Percentiles rank a stretch among this genome's conserved stretches.
phyloP scores from a whole-genome alignment of 2,113 vertebrate species.

The Equus przewalskii region DNA sequence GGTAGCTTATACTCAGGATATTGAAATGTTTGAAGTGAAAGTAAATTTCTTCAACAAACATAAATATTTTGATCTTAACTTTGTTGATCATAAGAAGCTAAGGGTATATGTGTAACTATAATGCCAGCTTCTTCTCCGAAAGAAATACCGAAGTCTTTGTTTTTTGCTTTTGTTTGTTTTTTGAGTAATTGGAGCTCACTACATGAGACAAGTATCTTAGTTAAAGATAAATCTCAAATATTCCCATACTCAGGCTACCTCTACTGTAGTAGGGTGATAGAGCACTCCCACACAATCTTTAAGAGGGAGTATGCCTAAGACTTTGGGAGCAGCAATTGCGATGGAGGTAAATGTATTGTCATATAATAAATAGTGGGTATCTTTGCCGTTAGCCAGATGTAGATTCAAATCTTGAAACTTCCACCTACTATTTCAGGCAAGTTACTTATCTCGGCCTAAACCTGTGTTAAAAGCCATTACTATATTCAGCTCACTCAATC shows the following conservation, averaged over 20 bases:
- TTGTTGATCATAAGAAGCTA: background rate
- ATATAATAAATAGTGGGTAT: background rate
- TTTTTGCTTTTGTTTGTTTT: background rate
- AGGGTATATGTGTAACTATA: background rate
- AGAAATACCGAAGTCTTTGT: background rate
- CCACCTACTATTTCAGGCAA: background rate
- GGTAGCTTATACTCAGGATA: background rate
- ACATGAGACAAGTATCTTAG: background rate
- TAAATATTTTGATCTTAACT: background rate
- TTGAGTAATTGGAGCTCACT: background rate
- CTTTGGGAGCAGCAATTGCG: background rate
- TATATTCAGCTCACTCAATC: background rate
- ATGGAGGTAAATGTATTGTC: background rate
- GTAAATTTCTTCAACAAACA: background rate
- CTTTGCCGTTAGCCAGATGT: background rate
- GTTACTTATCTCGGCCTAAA: background rate
- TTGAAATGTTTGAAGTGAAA: constrained; percentile 8
- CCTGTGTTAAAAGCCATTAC: background rate
- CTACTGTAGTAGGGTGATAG: background rate
- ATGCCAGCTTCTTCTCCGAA: background rate
- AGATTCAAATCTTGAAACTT: background rate
- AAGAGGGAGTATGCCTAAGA: background rate
- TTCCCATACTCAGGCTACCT: background rate
- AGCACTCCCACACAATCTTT: background rate
- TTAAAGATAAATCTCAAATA: background rate